Percentiles rank a stretch among this genome's conserved stretches.
Conservation (phyloP, 2,888 invertebrate genomes). For the Megamerina dolium region DNA sequence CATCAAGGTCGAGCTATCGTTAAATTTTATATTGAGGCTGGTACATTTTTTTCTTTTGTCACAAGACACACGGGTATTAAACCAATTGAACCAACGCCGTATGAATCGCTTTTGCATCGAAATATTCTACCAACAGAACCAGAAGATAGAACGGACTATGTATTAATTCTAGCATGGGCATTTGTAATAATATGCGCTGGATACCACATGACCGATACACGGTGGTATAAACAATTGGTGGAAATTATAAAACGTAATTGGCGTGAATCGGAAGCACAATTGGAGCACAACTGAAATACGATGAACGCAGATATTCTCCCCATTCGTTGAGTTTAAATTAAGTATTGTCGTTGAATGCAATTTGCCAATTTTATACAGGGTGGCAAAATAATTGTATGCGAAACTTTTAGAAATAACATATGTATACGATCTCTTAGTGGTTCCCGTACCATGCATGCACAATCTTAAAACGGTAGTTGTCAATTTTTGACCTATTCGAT, state of each 20-base stretch:
- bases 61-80: constrained; percentile 67
- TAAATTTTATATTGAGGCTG: constrained; percentile 77
- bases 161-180: constrained; percentile 75
- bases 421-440: no score
- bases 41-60: constrained; percentile 72
- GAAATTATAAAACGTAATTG: constrained; percentile 81
- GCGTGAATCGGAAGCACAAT: constrained; percentile 67
- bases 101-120: constrained; percentile 61
- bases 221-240: constrained; percentile 70
- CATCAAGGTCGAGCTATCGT: constrained; percentile 82
- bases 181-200: constrained; percentile 71
- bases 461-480: no score
- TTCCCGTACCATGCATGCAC: no score
- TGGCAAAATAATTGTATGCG: no score
- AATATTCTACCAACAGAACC: constrained; percentile 62
- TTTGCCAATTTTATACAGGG: no score
- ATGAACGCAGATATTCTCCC: neutral
- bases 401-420: no score
- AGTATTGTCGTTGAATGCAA: neutral
- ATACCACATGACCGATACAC: constrained; percentile 72
- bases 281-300: constrained; percentile 31
- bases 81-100: constrained; percentile 49
- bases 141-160: constrained; percentile 71
- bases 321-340: neutral
- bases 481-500: no score